Evolutionary conservation across 2,797 vertebrate genomes (phyloP), one percentile per base, ranked within the genome.

Genomic region (Lophius americanus): DNA sequence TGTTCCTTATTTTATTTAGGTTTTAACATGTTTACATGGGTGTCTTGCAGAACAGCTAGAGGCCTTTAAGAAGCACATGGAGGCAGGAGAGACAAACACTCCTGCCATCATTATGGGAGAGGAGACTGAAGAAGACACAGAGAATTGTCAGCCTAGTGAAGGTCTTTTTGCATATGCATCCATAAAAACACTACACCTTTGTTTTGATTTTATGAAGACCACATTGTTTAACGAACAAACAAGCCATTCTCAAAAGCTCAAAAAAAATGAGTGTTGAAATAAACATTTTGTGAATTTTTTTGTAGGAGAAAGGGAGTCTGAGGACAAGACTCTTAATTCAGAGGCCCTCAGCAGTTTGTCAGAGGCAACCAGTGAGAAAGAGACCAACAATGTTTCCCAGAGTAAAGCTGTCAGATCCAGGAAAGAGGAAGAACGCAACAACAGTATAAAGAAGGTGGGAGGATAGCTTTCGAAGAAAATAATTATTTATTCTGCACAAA

Each of bases 31-130:
- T 41, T 42, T 12, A 36, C 76, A 50, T 64, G 59, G 74, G 9
- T 76, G 54, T 59, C 33, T 55, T 66, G 93, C 88, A 99, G 97
- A 99, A 78, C 98, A 99, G 87, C 93, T 99, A 1, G 98, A 99
- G 83, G 95, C 96, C 48, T 95, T 99, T 87, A 98, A 97, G 89
- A 98, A 96, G 79, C 95, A 99, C 93, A 98, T 98, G 96, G 98
- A 99, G 81, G 96, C 96, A 11, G 98, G 97, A 53, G 97, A 98
- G 84, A 96, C 95, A 0, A 94, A 96, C 81, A 94, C 96, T 36
- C 95, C 96, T 0, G 96, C 95, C 35, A 98, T 92, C 84, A 96
- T 98, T 68, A 92, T 98, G 79, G 98, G 98, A 83, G 97, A 98
- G 66, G 96, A 99, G 66, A 98, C 94, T 0, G 97, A 99, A 81